phyloP scores from a whole-genome alignment of 2,797 vertebrate genomes.

The Nannoperca australis region DNA sequence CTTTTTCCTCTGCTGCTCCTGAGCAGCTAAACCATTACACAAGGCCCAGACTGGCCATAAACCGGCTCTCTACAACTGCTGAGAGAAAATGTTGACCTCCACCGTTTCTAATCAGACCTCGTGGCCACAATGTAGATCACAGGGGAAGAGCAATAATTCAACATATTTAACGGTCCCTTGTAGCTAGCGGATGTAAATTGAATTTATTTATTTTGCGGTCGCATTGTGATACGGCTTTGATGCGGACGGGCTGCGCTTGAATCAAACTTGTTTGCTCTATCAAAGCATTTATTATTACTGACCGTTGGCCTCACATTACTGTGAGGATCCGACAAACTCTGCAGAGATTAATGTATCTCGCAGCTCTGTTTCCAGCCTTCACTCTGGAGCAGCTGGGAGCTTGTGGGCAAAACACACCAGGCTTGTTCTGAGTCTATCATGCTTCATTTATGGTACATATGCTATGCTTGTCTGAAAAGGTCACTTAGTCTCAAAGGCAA shows the following conservation, averaged over 20 bases:
- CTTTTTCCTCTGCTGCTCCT: constrained; percentile 15
- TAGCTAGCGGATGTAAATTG: constrained; percentile 48
- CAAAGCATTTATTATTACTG: constrained; percentile 53
- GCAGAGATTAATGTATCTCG: constrained; percentile 45
- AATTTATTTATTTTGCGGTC: constrained; percentile 53
- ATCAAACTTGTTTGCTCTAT: constrained; percentile 54
- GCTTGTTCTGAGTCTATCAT: background rate
- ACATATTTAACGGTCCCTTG: constrained; percentile 51
- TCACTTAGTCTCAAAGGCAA: background rate
- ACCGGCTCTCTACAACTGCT: constrained; percentile 7
- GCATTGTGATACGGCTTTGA: constrained; percentile 48
- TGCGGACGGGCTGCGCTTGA: constrained; percentile 17
- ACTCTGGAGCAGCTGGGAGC: background rate
- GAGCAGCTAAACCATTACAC: constrained; percentile 30
- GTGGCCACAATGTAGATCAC: constrained; percentile 39
- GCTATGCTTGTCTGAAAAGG: background rate
- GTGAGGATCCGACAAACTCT: constrained; percentile 45
- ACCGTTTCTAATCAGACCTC: constrained; percentile 46
- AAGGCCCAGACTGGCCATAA: constrained; percentile 23
- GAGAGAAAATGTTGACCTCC: constrained; percentile 26
- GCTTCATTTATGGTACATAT: constrained; percentile 26
- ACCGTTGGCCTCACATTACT: constrained; percentile 40
- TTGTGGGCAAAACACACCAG: background rate
- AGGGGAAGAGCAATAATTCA: constrained; percentile 35
- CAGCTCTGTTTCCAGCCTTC: constrained; percentile 15